Conservation (phyloP, 2,113 vertebrate species). For the Semicossyphus pulcher region DNA sequence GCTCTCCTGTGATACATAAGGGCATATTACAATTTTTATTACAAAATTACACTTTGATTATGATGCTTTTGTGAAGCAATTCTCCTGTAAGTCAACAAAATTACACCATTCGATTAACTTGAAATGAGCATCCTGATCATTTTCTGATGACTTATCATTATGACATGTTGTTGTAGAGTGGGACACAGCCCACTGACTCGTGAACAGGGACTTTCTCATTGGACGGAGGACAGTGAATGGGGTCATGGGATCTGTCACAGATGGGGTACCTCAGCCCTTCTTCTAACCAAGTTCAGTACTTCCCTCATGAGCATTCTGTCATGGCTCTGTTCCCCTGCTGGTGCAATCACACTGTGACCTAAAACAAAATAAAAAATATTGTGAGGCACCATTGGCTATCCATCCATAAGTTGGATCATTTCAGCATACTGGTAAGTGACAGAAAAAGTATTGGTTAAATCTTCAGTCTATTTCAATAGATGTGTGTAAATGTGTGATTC, state of each 20-base stretch:
- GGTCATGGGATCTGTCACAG: conserved; percentile 78
- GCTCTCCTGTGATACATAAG: conserved; percentile 27
- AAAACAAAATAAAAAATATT: conserved; percentile 55
- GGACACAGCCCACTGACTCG: conserved; percentile 62
- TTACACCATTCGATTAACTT: conserved; percentile 40
- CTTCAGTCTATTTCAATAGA: background rate
- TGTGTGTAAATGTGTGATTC: too few species aligned
- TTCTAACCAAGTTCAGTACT: conserved; percentile 19
- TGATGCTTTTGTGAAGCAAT: conserved; percentile 3
- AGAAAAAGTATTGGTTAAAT: conserved; percentile 27
- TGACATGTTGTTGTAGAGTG: conserved; percentile 60
- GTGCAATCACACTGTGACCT: conserved; percentile 27
- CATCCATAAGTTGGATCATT: conserved; percentile 33
- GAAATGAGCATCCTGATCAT: conserved; percentile 64
- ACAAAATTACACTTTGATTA: conserved; percentile 29
- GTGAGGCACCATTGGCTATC: conserved; percentile 42
- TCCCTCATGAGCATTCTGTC: conserved; percentile 20
- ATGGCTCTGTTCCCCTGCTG: background rate
- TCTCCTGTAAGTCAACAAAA: conserved; percentile 43
- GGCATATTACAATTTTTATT: conserved; percentile 40
- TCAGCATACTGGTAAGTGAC: conserved; percentile 32
- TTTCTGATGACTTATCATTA: conserved; percentile 55
- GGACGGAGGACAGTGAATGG: conserved; percentile 62
- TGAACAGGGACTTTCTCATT: conserved; percentile 45
- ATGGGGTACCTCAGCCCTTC: conserved; percentile 62